Conservation (phyloP, 1,140 invertebrate genomes). For the Leptinotarsa texana region DNA sequence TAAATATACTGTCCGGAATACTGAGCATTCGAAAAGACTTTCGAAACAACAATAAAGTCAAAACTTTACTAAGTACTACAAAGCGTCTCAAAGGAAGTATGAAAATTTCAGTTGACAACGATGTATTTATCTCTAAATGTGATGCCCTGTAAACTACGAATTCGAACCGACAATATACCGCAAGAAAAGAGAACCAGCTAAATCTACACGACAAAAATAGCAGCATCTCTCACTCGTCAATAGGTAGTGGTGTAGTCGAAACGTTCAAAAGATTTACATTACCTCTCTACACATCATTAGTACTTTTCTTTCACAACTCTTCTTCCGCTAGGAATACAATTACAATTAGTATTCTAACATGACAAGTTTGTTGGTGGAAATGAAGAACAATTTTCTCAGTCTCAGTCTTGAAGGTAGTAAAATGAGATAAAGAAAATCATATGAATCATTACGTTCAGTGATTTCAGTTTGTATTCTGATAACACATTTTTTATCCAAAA, state of each 20-base stretch:
- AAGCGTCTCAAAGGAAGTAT: no score
- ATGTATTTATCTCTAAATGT: conserved; percentile 50
- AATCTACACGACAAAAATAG: conserved; percentile 39
- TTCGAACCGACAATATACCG: conserved; percentile 27
- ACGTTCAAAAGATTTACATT: not conserved
- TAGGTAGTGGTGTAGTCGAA: not conserved
- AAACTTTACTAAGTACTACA: no score
- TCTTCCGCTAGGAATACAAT: not conserved
- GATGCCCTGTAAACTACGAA: conserved; percentile 50
- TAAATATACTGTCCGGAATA: conserved; percentile 52
- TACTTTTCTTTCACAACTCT: not conserved
- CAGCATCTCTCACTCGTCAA: not conserved
- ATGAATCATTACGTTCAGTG: not conserved
- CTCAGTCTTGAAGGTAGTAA: not conserved
- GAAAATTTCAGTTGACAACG: conserved; percentile 16
- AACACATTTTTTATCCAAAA: not conserved
- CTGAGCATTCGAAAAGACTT: conserved; percentile 45
- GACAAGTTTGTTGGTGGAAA: not conserved
- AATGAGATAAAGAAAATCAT: not conserved
- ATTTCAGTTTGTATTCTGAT: conserved; percentile 3
- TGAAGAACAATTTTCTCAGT: not conserved
- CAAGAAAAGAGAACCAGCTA: conserved; percentile 44
- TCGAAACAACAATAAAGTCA: no score
- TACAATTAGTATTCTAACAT: not conserved
- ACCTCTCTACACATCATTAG: not conserved